Conservation (phyloP, 2,113 vertebrate genomes). For the Etia nguti region DNA sequence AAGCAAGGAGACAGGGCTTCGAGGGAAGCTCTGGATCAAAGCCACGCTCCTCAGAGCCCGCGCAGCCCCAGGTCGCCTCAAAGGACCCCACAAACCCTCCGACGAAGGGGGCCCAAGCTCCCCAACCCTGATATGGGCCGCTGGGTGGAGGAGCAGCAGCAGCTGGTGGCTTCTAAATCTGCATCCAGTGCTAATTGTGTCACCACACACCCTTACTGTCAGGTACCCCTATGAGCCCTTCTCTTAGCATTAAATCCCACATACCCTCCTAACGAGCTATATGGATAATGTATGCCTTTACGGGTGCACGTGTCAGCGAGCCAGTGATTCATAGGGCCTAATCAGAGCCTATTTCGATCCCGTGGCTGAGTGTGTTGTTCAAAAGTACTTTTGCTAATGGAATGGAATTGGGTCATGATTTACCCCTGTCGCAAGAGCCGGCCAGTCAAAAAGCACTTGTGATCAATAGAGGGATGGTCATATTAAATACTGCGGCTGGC, state of each 20-base stretch:
- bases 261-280: constrained; percentile 34
- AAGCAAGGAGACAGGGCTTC: constrained; percentile 31
- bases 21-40: constrained; percentile 25
- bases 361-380: constrained; percentile 24
- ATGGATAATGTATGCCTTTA: constrained; percentile 35
- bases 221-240: constrained; percentile 74
- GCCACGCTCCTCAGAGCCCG: constrained; percentile 46
- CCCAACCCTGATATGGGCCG: constrained; percentile 79
- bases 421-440: constrained; percentile 59
- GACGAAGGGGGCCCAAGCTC: constrained; percentile 76
- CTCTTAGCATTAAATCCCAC: constrained; percentile 11
- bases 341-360: constrained; percentile 50
- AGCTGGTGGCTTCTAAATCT: constrained; percentile 74
- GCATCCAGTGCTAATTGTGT: constrained; percentile 80
- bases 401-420: constrained; percentile 64
- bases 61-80: constrained; percentile 65
- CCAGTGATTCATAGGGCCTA: constrained; percentile 38
- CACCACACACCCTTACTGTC: constrained; percentile 80
- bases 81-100: constrained; percentile 67
- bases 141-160: constrained; percentile 86
- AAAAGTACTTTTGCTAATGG: constrained; percentile 68
- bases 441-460: constrained; percentile 57
- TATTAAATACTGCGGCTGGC: constrained; percentile 57
- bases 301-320: constrained; percentile 34
- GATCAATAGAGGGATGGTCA: constrained; percentile 62